phyloP scores from a whole-genome alignment of 1,140 invertebrate species.

The Berghia stephanieae region DNA sequence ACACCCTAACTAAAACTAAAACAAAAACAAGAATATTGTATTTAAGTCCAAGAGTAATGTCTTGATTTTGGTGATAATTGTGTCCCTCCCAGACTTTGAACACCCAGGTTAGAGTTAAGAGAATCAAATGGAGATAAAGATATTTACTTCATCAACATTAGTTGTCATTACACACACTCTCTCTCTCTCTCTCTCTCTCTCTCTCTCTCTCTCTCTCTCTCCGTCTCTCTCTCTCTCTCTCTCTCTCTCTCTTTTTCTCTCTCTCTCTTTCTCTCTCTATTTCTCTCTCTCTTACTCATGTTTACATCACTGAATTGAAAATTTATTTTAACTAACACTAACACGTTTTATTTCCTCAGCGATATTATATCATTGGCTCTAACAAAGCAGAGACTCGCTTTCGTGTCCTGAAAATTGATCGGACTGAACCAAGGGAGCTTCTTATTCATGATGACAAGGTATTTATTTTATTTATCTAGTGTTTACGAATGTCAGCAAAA shows the following conservation, averaged over 20 bases:
- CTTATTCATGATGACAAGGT: constrained; percentile 86
- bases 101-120: too few species aligned
- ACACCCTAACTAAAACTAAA: too few species aligned
- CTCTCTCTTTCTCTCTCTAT: too few species aligned
- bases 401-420: constrained; percentile 91
- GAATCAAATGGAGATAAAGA: too few species aligned
- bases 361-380: constrained; percentile 91
- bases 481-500: too few species aligned
- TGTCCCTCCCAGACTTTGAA: too few species aligned
- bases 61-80: neutral
- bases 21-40: too few species aligned
- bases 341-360: constrained; percentile 50
- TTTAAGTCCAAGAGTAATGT: too few species aligned
- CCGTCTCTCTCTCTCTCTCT: neutral
- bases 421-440: constrained; percentile 84
- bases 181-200: neutral
- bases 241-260: too few species aligned
- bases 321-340: constrained; percentile 21
- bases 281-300: neutral
- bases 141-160: too few species aligned
- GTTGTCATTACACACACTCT: too few species aligned
- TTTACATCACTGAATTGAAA: neutral
- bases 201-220: neutral
- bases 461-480: constrained; percentile 8
- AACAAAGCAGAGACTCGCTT: constrained; percentile 93